phyloP scores from a whole-genome alignment of 2,888 invertebrate species.

The Agrochola macilenta region DNA sequence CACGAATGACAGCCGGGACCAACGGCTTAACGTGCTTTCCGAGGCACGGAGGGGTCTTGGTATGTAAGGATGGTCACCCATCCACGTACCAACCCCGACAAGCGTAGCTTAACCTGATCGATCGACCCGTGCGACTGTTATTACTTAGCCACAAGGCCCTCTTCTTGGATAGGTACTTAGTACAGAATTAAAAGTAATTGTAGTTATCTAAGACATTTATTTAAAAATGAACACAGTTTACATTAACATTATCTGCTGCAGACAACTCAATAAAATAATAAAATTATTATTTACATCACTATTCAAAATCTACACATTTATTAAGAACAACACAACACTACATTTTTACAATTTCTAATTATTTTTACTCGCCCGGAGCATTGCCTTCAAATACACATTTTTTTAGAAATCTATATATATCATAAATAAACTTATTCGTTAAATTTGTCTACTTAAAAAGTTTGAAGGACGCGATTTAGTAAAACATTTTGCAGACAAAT shows the following conservation, averaged over 20 bases:
- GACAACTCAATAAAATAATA: conserved; percentile 70
- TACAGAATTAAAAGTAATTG: conserved; percentile 1
- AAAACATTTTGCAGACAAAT: neutral
- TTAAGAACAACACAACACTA: conserved; percentile 62
- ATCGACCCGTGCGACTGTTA: no score
- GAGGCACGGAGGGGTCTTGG: no score
- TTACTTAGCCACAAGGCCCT: no score
- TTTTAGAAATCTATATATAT: conserved; percentile 42
- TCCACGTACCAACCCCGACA: no score
- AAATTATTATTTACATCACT: conserved; percentile 64
- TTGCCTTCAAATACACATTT: conserved; percentile 70
- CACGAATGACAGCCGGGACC: no score
- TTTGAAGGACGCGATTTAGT: conserved; percentile 26
- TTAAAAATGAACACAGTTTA: conserved; percentile 89
- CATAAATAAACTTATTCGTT: conserved; percentile 28
- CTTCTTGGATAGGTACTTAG: neutral
- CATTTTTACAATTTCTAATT: conserved; percentile 62
- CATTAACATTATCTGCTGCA: conserved; percentile 77
- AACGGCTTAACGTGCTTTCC: no score
- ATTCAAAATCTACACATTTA: conserved; percentile 61
- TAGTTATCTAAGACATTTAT: conserved; percentile 85
- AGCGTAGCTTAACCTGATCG: no score
- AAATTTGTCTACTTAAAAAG: conserved; percentile 9
- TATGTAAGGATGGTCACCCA: no score
- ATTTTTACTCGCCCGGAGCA: conserved; percentile 69